phyloP scores from a whole-genome alignment of 2,113 vertebrate species.

The Epinephelus lanceolatus region DNA sequence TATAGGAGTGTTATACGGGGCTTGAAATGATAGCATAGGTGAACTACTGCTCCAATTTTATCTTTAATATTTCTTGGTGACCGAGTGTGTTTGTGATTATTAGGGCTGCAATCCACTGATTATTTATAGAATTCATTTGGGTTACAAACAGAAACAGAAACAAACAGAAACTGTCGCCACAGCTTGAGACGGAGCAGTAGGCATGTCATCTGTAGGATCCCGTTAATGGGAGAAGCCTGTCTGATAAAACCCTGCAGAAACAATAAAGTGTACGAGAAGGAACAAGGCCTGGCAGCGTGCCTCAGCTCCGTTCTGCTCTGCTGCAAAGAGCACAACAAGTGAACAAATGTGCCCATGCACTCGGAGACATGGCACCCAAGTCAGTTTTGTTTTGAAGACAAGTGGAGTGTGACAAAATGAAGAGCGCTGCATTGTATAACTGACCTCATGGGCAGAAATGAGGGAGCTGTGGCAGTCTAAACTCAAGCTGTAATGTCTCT shows the following conservation, averaged over 20 bases:
- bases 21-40: not conserved
- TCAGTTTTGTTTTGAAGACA: slow-evolving; percentile 50
- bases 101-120: not conserved
- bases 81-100: not conserved
- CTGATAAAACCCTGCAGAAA: slow-evolving; percentile 21
- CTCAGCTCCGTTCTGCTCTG: slow-evolving; percentile 38
- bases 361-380: slow-evolving; percentile 32
- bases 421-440: slow-evolving; percentile 52
- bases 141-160: too few species aligned
- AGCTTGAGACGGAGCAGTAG: not conserved
- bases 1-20: not conserved
- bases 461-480: slow-evolving; percentile 11
- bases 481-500: slow-evolving; percentile 9
- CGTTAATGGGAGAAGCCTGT: not conserved
- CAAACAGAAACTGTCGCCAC: too few species aligned
- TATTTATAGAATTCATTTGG: not conserved
- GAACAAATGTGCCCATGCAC: slow-evolving; percentile 29
- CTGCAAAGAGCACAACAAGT: slow-evolving; percentile 21
- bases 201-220: not conserved
- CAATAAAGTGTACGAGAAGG: slow-evolving; percentile 9
- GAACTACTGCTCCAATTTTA: not conserved
- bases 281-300: slow-evolving; percentile 43
- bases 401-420: slow-evolving; percentile 68
- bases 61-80: not conserved
- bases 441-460: slow-evolving; percentile 58